Conservation (phyloP, 1,140 invertebrate genomes). For the Drosophila simulans region DNA sequence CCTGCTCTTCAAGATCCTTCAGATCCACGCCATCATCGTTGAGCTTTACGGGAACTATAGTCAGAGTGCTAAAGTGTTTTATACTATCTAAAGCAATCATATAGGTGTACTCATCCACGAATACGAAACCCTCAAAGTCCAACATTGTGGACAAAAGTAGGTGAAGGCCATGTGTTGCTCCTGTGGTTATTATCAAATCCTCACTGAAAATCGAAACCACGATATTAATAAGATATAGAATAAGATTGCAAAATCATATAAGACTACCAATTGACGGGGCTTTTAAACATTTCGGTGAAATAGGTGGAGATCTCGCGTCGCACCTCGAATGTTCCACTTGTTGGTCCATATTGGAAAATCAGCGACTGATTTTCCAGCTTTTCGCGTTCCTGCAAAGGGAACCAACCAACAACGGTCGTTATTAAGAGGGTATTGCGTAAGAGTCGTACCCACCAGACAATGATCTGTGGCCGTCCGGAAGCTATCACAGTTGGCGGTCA, state of each 20-base stretch:
- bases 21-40: slow-evolving; percentile 86
- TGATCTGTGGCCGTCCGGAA: slow-evolving; percentile 85
- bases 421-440: slow-evolving; percentile 1
- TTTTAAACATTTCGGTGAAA: slow-evolving; percentile 85
- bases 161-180: slow-evolving; percentile 88
- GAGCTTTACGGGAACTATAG: slow-evolving; percentile 86
- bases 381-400: slow-evolving; percentile 83
- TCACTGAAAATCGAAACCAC: slow-evolving; percentile 84
- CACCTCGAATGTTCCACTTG: slow-evolving; percentile 85
- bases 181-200: slow-evolving; percentile 88
- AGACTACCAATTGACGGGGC: slow-evolving; percentile 82
- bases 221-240: slow-evolving; percentile 2
- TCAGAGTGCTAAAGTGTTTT: slow-evolving; percentile 86
- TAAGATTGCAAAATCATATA: slow-evolving; percentile 8
- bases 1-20: slow-evolving; percentile 84
- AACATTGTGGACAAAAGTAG: slow-evolving; percentile 87
- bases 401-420: slow-evolving; percentile 5
- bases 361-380: slow-evolving; percentile 84
- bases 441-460: slow-evolving; percentile 82
- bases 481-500: slow-evolving; percentile 85
- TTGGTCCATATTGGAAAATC: slow-evolving; percentile 87
- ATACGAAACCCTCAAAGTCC: slow-evolving; percentile 86
- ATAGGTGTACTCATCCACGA: slow-evolving; percentile 89
- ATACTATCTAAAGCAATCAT: slow-evolving; percentile 88
- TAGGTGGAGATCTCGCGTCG: slow-evolving; percentile 86